These are phyloP conservation scores for Acrocephalus arundinaceus DNA, from an alignment of 2,113 vertebrate species.

Conservation along the genomic window DNA sequence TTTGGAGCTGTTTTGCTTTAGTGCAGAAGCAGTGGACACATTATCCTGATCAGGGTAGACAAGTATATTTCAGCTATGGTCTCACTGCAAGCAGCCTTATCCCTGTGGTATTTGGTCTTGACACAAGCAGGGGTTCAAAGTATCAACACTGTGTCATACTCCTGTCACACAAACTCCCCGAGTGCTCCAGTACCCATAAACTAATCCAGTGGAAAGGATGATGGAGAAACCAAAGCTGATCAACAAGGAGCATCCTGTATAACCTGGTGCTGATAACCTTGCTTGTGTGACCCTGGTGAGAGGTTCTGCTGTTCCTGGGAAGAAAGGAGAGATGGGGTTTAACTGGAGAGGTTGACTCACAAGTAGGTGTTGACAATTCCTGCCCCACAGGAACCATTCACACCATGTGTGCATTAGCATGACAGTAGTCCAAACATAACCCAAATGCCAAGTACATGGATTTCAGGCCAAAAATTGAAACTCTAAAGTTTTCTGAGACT, in stretches of 20 bases:
- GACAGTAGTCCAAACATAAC: not conserved
- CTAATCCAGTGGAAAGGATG: not conserved
- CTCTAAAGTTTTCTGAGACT: not conserved
- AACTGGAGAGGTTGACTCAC: not conserved
- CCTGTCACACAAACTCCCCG: not conserved
- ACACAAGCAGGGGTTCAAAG: not conserved
- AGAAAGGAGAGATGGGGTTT: not conserved
- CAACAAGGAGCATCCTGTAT: not conserved
- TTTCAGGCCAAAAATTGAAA: not conserved
- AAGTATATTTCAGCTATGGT: not conserved
- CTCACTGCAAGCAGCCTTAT: not conserved
- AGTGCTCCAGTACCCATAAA: not conserved
- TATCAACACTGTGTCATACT: not conserved
- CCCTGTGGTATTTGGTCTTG: not conserved
- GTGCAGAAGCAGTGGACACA: not conserved
- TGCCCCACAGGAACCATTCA: fast-evolving
- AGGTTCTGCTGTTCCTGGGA: not conserved
- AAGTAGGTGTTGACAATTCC: not conserved
- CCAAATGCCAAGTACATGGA: not conserved
- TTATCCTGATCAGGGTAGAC: not conserved
- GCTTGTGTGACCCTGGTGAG: not conserved
- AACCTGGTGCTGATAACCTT: not conserved
- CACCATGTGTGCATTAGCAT: not conserved
- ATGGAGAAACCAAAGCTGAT: not conserved
- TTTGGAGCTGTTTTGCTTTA: not conserved